Base-by-base conservation (phyloP, 2,113 vertebrate species). In the Albula glossodonta region DNA sequence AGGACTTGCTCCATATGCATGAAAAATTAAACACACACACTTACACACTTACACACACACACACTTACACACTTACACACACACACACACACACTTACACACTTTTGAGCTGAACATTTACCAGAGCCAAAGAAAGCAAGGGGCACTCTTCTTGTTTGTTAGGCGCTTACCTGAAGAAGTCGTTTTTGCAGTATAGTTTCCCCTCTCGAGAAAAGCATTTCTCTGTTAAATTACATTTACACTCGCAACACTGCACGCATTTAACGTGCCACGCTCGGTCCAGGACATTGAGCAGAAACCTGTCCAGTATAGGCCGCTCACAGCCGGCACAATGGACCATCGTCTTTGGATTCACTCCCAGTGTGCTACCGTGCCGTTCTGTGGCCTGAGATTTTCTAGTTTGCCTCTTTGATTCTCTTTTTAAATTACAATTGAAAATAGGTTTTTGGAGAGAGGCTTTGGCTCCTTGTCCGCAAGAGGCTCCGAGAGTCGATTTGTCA, bases 161-260 rank as follows among this genome's bases (percentile, higher is more conserved):
- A 78, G 22, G 22, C 85, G 93, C 97, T 97, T 91, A 99, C 98
- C 98, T 97, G 92, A 99, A 99, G 93, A 99, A 99, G 96, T 99
- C 98, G 89, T 97, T 98, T 92, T 99, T 99, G 95, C 98, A 99
- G 91, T 99, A 99, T 88, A 99, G 96, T 91, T 96, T 98, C 89
- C 98, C 98, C 88, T 99, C 98, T 88, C 98, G 93, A 85, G 98
- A 99, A 92, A 99, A 99, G 91, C 98, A 99, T 95, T 98, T 99
- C 93, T 99, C 98, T 60, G 97, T 98, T 94, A 99, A 94, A 92
- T 96, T 98, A 94, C 97, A 99, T 93, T 99, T 99, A 94, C 98
- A 99, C 90, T 99, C 98, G 93, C 97, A 99, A 93, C 98, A 99
- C 94, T 98, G 98, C 79, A 99, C 98, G 88, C 98, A 99, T 90